Percentiles rank a stretch among this genome's conserved stretches.
Evolutionary conservation across 2,888 invertebrate species (phyloP).

Genomic region (Trissoscelio sp.): DNA sequence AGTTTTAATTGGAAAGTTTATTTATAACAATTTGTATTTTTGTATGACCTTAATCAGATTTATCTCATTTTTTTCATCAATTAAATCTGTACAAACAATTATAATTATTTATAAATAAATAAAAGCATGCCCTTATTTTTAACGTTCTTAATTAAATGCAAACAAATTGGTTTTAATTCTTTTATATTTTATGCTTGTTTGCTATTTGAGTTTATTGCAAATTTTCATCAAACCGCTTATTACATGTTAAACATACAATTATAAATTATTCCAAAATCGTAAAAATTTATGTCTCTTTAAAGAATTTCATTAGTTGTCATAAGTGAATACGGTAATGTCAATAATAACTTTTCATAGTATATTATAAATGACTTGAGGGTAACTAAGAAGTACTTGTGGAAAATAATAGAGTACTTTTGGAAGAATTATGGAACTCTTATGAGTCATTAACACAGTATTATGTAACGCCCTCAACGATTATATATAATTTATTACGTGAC

Average conservation of each 20-base stretch:
- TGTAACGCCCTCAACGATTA: constrained; percentile 46
- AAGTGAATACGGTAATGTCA: constrained; percentile 15
- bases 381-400: constrained; percentile 28
- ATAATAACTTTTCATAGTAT: constrained; percentile 28
- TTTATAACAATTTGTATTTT: neutral
- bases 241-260: neutral
- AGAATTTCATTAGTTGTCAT: neutral
- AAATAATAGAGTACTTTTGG: constrained; percentile 47
- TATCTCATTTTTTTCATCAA: too few relatives aligned
- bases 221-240: neutral
- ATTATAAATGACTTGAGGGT: constrained; percentile 20
- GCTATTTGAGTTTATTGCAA: neutral
- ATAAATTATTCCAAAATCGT: too few relatives aligned
- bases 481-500: constrained; percentile 37
- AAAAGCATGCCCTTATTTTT: neutral
- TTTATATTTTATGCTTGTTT: neutral
- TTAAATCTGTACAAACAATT: too few relatives aligned
- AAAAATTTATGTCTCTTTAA: neutral
- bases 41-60: neutral
- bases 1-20: neutral
- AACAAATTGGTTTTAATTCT: neutral
- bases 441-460: constrained; percentile 49
- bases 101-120: neutral
- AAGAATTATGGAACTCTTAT: constrained; percentile 54
- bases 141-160: neutral